Base-by-base conservation (phyloP, 2,888 invertebrate species). In the Diplazon laetatorius region DNA sequence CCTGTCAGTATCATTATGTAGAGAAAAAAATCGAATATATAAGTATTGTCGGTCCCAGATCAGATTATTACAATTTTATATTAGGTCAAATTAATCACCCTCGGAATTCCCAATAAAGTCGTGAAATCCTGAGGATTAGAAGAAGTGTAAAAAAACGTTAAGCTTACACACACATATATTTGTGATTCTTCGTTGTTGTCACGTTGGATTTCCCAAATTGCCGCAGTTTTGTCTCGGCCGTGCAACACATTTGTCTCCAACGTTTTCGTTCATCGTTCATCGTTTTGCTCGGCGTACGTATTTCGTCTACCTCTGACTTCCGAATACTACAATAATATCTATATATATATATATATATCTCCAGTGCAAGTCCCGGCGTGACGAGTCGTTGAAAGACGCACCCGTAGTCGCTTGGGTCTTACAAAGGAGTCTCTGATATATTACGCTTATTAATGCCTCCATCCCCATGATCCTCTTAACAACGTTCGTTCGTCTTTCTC, bases 401-500 rank as follows among this genome's bases (percentile, higher is more conserved):
- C 66, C 68, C 62, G 75, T 46, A 62, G 66, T 62, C 60, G 59
- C 72, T 72, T 48, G 77, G 80, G 80, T 83, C 73, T 83, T 83
- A 89, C 89, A 89, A 89, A 89, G 82, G 88, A 87, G 84, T 83
- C 86, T 84, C 87, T 88, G 87, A 89, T 89, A 89, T 89, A 89
- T 89, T 89, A 88, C 88, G 88, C 87, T 88, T 89, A 89, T 89
- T 89, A 89, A 88, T 87, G 84, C 83, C 78, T 81, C 78, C 80
- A 77, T 68, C 62, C 57, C 82, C 78, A 52, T n/a, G 3, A 35
- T 12, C 52, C 10, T 42, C 10, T 42, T 10, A 12, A 14, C 25
- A 25, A 18, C 52, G 16, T 44, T 39, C 52, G 16, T 44, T 39
- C 10, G 5, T 52, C 52, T 50, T 16, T 65, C 50, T 50, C 50